Conservation (phyloP, 2,113 vertebrate genomes). For the Stictonetta naevosa region DNA sequence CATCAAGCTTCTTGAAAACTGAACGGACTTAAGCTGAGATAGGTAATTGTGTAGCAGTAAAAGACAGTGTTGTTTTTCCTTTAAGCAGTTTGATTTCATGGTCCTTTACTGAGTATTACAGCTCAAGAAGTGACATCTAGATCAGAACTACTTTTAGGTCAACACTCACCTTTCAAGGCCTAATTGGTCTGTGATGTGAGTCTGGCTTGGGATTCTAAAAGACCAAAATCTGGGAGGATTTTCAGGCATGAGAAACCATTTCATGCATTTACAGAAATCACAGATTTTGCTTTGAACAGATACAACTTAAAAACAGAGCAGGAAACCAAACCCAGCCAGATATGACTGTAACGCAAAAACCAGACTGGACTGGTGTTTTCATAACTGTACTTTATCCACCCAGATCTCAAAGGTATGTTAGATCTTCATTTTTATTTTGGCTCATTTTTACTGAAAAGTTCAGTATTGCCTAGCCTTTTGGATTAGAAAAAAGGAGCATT, state of each 20-base stretch:
- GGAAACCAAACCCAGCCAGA: neutral
- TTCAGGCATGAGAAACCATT: neutral
- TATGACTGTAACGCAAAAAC: neutral
- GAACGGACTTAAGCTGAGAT: neutral
- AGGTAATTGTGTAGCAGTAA: neutral
- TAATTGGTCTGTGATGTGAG: neutral
- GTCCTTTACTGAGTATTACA: neutral
- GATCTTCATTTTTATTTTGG: neutral
- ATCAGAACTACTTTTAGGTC: neutral
- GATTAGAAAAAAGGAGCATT: neutral
- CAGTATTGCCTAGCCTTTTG: neutral
- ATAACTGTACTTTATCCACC: neutral
- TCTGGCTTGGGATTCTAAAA: neutral
- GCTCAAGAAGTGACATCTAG: neutral
- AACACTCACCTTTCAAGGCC: neutral
- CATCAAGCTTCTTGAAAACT: neutral
- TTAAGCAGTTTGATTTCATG: neutral
- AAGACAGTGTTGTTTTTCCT: neutral
- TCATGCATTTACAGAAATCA: neutral
- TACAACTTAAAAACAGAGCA: neutral
- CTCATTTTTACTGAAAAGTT: neutral
- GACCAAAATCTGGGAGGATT: neutral
- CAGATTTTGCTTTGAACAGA: neutral
- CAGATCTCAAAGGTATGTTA: neutral
- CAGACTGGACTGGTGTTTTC: neutral